These are phyloP conservation scores for Hydrotaea cyrtoneurina DNA, from an alignment of 2,888 invertebrate species.

Conservation along the genomic window DNA sequence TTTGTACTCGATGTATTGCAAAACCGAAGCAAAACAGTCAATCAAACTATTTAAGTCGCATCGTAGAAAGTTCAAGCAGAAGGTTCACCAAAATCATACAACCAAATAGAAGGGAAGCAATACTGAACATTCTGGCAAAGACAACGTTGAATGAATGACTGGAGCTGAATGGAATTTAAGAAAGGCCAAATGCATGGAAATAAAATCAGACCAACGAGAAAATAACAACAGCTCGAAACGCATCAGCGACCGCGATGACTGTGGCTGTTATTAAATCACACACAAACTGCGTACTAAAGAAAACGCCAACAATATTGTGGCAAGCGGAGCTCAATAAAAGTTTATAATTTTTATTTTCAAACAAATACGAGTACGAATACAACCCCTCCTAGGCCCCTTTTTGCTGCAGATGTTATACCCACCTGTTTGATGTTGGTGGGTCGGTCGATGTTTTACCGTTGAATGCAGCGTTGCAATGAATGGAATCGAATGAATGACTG, in stretches of 20 bases:
- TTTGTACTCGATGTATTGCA: no score
- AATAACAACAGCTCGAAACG: not conserved
- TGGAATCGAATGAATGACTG: not conserved
- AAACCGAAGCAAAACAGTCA: no score
- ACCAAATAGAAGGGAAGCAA: no score
- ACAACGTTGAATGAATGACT: no score
- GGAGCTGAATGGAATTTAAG: no score
- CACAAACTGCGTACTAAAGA: not conserved
- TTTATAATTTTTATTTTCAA: constrained; percentile 11
- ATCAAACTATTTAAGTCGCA: no score
- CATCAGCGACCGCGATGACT: not conserved
- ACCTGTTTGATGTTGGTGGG: not conserved
- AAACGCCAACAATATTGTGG: not conserved
- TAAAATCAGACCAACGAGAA: not conserved
- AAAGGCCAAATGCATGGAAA: not conserved
- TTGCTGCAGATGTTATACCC: not conserved
- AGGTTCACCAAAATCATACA: no score
- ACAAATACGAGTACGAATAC: not conserved
- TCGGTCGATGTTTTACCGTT: not conserved
- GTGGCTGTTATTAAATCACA: not conserved
- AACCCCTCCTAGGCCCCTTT: not conserved
- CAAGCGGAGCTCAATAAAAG: not conserved
- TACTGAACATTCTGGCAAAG: no score
- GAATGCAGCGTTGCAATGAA: constrained; percentile 11
- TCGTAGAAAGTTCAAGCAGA: no score